Percentiles rank a stretch among this genome's conserved stretches.
Evolutionary conservation across 2,888 invertebrate genomes (phyloP).

Genomic region (Zelleria hepariella): DNA sequence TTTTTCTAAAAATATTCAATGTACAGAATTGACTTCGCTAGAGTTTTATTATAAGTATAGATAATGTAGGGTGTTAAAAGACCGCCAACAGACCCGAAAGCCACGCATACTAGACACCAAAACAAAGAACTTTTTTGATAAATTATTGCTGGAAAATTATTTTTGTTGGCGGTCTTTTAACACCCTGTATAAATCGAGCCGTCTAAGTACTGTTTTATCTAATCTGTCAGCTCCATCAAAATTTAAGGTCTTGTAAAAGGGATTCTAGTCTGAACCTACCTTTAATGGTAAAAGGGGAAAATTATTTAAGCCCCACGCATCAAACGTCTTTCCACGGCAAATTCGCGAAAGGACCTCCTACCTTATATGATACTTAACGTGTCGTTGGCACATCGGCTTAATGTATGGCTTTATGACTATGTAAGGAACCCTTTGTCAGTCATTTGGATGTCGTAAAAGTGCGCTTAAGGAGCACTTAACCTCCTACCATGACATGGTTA

Average conservation of each 20-base stretch:
- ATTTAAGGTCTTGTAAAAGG: neutral
- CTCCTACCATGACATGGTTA: neutral
- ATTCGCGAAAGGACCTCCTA: neutral
- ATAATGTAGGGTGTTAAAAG: too few relatives aligned
- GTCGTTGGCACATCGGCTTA: neutral
- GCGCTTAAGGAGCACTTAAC: conserved; percentile 15
- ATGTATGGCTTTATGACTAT: conserved; percentile 14
- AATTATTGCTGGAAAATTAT: too few relatives aligned
- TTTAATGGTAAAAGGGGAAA: neutral
- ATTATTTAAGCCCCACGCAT: neutral
- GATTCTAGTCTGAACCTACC: neutral
- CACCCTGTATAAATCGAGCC: too few relatives aligned
- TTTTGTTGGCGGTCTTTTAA: too few relatives aligned
- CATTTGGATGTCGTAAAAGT: conserved; percentile 41
- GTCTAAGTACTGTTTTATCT: neutral
- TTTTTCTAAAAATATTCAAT: too few relatives aligned
- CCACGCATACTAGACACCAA: too few relatives aligned
- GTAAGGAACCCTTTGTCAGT: conserved; percentile 26
- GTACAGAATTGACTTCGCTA: too few relatives aligned
- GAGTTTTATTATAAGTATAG: too few relatives aligned
- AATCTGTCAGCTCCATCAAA: neutral
- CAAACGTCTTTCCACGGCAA: neutral
- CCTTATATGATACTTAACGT: neutral
- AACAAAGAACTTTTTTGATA: too few relatives aligned
- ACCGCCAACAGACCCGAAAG: too few relatives aligned